Percentiles rank a stretch among this genome's conserved stretches.
These are phyloP conservation scores for Eupelmus urozonus DNA, from an alignment of 2,888 invertebrate genomes.

Conservation along the genomic window DNA sequence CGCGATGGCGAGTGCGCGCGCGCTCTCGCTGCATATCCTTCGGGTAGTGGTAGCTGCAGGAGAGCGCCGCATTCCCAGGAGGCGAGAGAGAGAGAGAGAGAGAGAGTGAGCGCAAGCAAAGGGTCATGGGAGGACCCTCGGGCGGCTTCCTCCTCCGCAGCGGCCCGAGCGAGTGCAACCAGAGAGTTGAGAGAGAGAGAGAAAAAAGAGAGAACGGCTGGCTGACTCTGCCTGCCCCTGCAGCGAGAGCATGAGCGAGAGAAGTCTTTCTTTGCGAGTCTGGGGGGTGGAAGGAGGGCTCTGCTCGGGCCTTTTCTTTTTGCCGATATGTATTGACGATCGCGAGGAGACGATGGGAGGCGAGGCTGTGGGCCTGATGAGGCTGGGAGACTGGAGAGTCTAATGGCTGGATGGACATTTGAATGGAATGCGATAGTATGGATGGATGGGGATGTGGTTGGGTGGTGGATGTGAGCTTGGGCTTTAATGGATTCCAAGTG, in stretches of 20 bases:
- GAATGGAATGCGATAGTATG: too few relatives aligned
- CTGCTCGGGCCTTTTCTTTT: neutral
- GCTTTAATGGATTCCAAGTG: too few relatives aligned
- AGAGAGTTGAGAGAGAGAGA: neutral
- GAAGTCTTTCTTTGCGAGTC: slow-evolving; percentile 55
- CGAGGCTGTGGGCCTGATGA: too few relatives aligned
- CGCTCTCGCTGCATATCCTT: too few relatives aligned
- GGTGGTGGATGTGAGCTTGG: too few relatives aligned
- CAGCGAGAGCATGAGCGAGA: too few relatives aligned
- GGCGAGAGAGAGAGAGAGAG: slow-evolving; percentile 34
- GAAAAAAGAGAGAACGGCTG: neutral
- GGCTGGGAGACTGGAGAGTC: too few relatives aligned
- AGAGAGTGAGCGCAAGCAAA: slow-evolving; percentile 46
- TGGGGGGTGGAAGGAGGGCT: slow-evolving; percentile 13
- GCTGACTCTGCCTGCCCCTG: neutral
- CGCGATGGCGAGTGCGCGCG: slow-evolving; percentile 56
- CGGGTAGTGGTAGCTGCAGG: slow-evolving; percentile 26
- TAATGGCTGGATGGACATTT: too few relatives aligned
- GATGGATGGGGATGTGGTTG: too few relatives aligned
- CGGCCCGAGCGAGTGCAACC: slow-evolving; percentile 50
- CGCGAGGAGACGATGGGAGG: too few relatives aligned
- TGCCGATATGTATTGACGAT: too few relatives aligned
- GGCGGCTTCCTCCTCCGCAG: slow-evolving; percentile 41
- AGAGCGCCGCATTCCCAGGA: slow-evolving; percentile 52
- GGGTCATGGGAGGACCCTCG: slow-evolving; percentile 74